Evolutionary conservation across 2,113 vertebrate species (phyloP), one percentile per base, ranked within the genome.

Genomic region (Gopherus evgoodei): DNA sequence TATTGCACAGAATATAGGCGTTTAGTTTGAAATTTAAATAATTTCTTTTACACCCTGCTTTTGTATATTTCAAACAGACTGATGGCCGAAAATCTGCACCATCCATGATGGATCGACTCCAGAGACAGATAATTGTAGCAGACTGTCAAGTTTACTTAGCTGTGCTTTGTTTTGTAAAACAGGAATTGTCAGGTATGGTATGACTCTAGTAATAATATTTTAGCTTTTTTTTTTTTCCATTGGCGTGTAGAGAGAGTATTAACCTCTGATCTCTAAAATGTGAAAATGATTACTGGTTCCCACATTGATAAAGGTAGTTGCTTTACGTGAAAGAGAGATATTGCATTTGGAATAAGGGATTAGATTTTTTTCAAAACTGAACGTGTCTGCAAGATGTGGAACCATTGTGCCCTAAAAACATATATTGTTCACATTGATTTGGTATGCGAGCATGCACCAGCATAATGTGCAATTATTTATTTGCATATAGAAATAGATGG

Each of bases 111-210:
- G 99, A 99, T 96, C 98, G 99, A 59, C 98, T 99, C 2, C 99
- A 99, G 97, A 99, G 99, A 88, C 99, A 99, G 96, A 99, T 99
- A 87, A 99, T 99, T 89, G 98, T 99, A 82, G 99, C 99, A 1
- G 99, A 99, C 97, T 99, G 99, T 97, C 99, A 99, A 94, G 99
- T 99, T 83, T 99, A 99, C 93, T 98, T 99, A 90, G 99, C 99
- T 54, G 99, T 99, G 88, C 99, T 99, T 83, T 99, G 99, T 0
- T 99, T 99, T 94, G 99, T 99, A 86, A 99, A 99, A 95, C 99
- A 99, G 92, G 99, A 99, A 87, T 97, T 99, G 86, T 99, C 99
- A 98, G 99, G 99, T 99, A 93, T 92, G 96, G 49, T 27, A 31
- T 69, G 80, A 19, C 21, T 52, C 96, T 96, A 35, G 59, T 91